These are phyloP conservation scores for Rhea americana DNA, from an alignment of 2,113 vertebrate genomes.

Conservation along the genomic window DNA sequence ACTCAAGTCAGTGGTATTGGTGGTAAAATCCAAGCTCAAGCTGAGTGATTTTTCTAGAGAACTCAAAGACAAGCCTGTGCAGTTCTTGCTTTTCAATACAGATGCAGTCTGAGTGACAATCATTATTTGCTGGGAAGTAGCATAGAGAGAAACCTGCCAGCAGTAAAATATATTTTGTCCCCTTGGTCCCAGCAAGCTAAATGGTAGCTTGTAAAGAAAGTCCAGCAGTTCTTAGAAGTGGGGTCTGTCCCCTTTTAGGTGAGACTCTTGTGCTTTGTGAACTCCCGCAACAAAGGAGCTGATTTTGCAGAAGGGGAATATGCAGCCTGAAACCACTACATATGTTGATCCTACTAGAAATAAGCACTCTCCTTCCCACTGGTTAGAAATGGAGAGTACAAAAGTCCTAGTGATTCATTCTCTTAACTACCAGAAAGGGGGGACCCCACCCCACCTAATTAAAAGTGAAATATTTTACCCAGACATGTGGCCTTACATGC, in stretches of 20 bases:
- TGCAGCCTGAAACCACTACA: constrained; percentile 45
- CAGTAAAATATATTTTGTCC: neutral
- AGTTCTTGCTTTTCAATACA: neutral
- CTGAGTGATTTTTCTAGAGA: constrained; percentile 14
- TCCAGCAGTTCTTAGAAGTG: neutral
- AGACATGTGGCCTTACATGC: neutral
- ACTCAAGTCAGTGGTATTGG: constrained; percentile 33
- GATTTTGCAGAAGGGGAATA: constrained; percentile 20
- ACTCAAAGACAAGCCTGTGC: neutral
- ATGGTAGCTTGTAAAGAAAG: neutral
- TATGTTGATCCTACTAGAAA: constrained; percentile 12
- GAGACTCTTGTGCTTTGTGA: neutral
- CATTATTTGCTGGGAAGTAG: neutral
- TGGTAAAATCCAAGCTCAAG: constrained; percentile 39
- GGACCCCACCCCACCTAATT: constrained; percentile 37
- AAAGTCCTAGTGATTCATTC: constrained; percentile 65
- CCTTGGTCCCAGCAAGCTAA: neutral
- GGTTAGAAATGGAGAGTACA: constrained; percentile 57
- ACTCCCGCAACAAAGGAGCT: neutral
- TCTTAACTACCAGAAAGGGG: constrained; percentile 32
- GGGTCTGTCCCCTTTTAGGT: neutral
- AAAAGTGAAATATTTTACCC: constrained; percentile 50
- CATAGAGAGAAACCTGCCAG: neutral
- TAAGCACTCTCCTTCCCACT: constrained; percentile 9
- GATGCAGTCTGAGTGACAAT: neutral